Evolutionary conservation across 2,888 invertebrate species (phyloP).

Genomic region (Odiellus spinosus): DNA sequence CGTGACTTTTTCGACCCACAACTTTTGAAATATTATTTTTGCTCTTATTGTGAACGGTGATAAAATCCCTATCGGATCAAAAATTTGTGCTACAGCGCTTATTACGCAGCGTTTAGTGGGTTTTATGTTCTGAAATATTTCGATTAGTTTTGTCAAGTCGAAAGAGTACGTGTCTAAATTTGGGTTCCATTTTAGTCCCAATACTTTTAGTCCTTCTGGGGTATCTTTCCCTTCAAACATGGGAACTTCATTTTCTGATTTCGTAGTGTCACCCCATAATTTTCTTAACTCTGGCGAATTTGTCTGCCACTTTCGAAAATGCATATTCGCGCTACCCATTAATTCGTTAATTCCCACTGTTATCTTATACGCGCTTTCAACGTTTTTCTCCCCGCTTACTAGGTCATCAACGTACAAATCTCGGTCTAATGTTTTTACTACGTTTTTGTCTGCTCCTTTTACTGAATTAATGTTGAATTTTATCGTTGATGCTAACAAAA

Average conservation of each 20-base stretch:
- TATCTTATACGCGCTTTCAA: not conserved
- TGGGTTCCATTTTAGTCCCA: conserved; percentile 4
- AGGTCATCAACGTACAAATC: conserved; percentile 4
- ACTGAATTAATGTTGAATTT: not conserved
- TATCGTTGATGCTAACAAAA: conserved; percentile 2
- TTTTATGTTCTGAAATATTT: too few species aligned
- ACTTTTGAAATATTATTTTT: too few species aligned
- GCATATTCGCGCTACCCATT: not conserved
- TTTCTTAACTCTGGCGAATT: not conserved
- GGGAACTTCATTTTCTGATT: too few species aligned
- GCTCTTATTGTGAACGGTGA: too few species aligned
- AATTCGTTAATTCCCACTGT: not conserved
- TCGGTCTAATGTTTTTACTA: not conserved
- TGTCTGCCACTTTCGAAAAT: conserved; percentile 1
- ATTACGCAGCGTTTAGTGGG: too few species aligned
- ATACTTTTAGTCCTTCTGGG: conserved; percentile 1
- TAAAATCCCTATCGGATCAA: too few species aligned
- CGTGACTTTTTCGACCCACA: too few species aligned
- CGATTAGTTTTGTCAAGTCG: not conserved
- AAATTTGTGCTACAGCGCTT: too few species aligned
- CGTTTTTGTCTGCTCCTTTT: not conserved
- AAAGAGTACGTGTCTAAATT: not conserved
- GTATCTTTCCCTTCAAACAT: not conserved
- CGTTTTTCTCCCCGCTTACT: not conserved
- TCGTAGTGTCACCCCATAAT: not conserved